phyloP scores from a whole-genome alignment of 2,888 invertebrate species.

The Idaea biselata region DNA sequence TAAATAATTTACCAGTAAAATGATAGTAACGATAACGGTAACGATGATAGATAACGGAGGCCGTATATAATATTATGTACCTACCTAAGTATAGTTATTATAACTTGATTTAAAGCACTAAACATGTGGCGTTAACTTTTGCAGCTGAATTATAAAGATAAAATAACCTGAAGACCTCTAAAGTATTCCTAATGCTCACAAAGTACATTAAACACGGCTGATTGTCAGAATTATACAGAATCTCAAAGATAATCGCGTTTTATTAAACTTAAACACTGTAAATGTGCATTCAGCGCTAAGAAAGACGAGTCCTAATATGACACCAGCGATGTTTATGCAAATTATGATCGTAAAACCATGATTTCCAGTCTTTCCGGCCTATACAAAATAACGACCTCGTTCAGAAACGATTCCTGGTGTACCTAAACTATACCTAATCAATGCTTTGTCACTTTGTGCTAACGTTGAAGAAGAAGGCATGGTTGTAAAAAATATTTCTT shows the following conservation, averaged over 20 bases:
- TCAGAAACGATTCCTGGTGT: background rate
- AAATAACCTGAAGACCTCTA: background rate
- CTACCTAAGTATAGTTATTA: too few relatives aligned
- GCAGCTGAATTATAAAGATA: background rate
- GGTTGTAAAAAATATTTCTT: background rate
- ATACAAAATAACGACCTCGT: background rate
- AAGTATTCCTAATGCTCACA: background rate
- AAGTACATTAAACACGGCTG: background rate
- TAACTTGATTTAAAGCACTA: too few relatives aligned
- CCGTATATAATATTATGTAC: too few relatives aligned
- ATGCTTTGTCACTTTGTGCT: background rate
- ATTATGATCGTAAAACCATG: constrained; percentile 24
- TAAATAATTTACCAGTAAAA: too few relatives aligned
- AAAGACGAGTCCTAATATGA: constrained; percentile 22
- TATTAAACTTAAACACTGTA: background rate
- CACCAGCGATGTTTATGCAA: constrained; percentile 31
- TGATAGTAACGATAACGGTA: too few relatives aligned
- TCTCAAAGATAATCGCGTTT: background rate
- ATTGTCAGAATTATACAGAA: background rate
- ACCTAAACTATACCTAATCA: background rate
- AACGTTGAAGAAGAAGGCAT: background rate
- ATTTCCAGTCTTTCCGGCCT: constrained; percentile 22
- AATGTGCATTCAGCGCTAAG: constrained; percentile 8
- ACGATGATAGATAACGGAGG: too few relatives aligned
- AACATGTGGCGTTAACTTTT: background rate